Evolutionary conservation across 2,113 vertebrate species (phyloP), one percentile per base, ranked within the genome.

Genomic region (Paraplagusia blochii): DNA sequence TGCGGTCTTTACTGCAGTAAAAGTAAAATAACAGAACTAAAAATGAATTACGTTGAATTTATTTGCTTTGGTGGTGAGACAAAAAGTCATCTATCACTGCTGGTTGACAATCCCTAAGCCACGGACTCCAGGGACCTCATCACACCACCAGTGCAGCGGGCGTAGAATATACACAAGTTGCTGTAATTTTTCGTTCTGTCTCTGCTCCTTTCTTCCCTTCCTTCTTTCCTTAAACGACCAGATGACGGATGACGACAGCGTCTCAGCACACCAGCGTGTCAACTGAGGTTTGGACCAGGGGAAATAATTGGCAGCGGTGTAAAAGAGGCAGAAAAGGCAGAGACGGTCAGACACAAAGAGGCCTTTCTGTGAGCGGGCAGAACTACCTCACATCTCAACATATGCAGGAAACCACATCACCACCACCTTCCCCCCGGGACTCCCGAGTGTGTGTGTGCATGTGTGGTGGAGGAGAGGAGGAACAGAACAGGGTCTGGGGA

Each of bases 331-430:
- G 43, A 36, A 38, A 44, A 66, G 48, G 75, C 75, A 47, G 58
- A 66, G 50, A 59, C 63, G 53, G 51, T 51, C 49, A 57, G 39
- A 78, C 58, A 88, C 84, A 88, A 87, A 88, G 86, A 74, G 52
- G 58, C 50, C 80, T 85, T 87, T 87, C 77, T 80, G 63, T 68
- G 59, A 68, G 76, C 22, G 0, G 63, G 80, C 52, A 52, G 67
- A 62, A 54, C 54, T 36, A 58, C 71, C 72, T 86, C 76, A 69
- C 77, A 72, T 87, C 83, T 84, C 77, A 69, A 84, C 81, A 79
- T 67, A 71, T 61, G 79, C 81, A 81, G 84, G 81, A 88, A 84
- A 82, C 84, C 79, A 72, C 74, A 65, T 48, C 64, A 34, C 58
- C 68, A 36, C 82, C 74, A 70, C 55, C 68, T 58, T 67, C 33